Conservation (phyloP, 2,113 vertebrate species). For the Cnemophilus loriae region DNA sequence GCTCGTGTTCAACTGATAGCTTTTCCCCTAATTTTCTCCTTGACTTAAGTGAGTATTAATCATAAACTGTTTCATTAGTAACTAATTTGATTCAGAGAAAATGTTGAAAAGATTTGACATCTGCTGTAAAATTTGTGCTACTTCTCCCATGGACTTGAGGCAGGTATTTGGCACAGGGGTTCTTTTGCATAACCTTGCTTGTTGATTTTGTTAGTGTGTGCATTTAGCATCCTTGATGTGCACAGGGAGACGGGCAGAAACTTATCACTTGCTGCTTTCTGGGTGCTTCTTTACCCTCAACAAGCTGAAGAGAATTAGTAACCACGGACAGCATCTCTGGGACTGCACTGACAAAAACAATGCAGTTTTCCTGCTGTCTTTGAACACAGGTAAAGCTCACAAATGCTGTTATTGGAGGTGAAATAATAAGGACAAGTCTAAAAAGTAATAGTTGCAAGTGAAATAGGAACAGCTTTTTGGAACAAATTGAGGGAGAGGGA, state of each 20-base stretch:
- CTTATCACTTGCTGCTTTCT: neutral
- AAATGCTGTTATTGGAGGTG: neutral
- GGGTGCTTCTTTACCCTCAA: neutral
- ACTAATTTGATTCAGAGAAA: neutral
- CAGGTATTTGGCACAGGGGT: neutral
- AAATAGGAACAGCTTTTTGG: neutral
- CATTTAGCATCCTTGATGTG: neutral
- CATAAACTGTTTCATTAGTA: slow-evolving; percentile 22
- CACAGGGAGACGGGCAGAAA: neutral
- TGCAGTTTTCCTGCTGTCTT: neutral
- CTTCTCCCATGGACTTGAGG: neutral
- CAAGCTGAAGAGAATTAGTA: neutral
- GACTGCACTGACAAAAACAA: neutral
- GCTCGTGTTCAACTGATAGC: neutral
- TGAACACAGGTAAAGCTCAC: neutral
- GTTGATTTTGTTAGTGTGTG: neutral
- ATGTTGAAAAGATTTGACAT: neutral
- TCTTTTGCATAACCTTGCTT: neutral
- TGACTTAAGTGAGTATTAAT: slow-evolving; percentile 27
- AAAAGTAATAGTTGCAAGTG: neutral
- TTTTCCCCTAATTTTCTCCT: neutral
- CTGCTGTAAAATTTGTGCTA: neutral
- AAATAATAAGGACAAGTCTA: neutral
- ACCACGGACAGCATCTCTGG: neutral
- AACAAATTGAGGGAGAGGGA: neutral